Evolutionary conservation across 37 sponge, comb jelly and placozoan genomes (phyloP).

Genomic region (Petrosia ficiformis): DNA sequence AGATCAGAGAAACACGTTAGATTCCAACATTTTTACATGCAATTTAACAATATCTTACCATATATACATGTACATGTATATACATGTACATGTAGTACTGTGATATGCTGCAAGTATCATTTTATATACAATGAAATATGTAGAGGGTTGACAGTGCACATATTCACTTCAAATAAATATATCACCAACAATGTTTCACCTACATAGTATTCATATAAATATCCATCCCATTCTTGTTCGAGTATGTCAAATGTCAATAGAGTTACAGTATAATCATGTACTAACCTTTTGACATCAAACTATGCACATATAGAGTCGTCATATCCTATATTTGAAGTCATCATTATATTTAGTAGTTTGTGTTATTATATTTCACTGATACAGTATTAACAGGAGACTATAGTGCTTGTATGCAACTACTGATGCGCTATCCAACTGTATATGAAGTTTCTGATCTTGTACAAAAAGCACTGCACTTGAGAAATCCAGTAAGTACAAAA

Average conservation of each 20-base stretch:
- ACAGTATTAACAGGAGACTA: constrained; percentile 86
- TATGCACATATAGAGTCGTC: no score
- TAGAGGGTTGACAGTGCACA: no score
- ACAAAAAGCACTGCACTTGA: constrained; percentile 81
- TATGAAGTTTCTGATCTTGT: constrained; percentile 76
- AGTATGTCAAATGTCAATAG: no score
- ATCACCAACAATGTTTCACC: no score
- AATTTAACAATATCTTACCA: no score
- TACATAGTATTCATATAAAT: no score
- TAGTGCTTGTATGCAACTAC: constrained; percentile 68
- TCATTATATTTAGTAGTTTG: background rate
- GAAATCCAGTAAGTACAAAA: constrained; percentile 72
- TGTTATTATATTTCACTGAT: background rate
- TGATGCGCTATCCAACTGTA: constrained; percentile 86
- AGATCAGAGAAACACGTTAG: constrained; percentile 82
- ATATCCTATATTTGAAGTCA: background rate
- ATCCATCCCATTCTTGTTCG: no score
- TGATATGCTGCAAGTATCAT: no score
- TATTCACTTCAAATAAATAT: no score
- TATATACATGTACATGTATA: background rate
- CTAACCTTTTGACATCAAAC: no score
- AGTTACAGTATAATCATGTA: no score
- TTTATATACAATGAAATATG: no score
- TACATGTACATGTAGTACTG: background rate
- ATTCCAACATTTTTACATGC: background rate